Evolutionary conservation across 1,140 invertebrate genomes (phyloP), one percentile per base, ranked within the genome.

Genomic region (Nomia melanderi): DNA sequence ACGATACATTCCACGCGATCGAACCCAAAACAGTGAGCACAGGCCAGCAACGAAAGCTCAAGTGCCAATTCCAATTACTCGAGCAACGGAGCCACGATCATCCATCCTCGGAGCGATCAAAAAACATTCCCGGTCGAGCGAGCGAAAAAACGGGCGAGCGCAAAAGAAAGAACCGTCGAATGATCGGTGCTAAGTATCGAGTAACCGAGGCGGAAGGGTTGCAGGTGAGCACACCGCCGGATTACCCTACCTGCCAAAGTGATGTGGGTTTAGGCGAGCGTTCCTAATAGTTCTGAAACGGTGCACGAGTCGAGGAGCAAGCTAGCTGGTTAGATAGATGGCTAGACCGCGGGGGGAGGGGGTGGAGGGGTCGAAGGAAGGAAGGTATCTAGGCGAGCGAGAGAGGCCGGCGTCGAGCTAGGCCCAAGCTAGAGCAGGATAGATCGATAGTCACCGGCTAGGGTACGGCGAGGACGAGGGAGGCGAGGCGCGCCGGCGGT

Each of bases 211-310:
- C 20, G 20, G 20, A 33, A 9, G 62, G 59, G 62, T 80, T 56
- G 63, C 83, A 85, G 83, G 83, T 85, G 83, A 82, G 69, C 79
- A 65, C 39, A 44, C 50, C 47, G 79, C 50, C 60, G 83, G 83
- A 85, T 85, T 82, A 82, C 50, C 72, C 79, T 57, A 79, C 82
- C 82, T 84, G 82, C 54, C 59, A 82, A 82, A 84, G 76, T 64
- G 82, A 81, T 79, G 82, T 75, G 79, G 79, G 71, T 82, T 85
- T 73, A 77, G 78, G 76, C 84, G 69, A 75, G 84, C 77, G 56
- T 83, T 71, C 79, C 85, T 88, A 88, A 88, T 88, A 88, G 87
- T 87, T 88, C 81, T 62, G 83, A 83, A 85, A 82, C 87, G 78
- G 78, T 86, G 82, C 78, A 83, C 82, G 80, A 85, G 77, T 77